Evolutionary conservation across 1,140 invertebrate genomes (phyloP).

Genomic region (Bombus impatiens): DNA sequence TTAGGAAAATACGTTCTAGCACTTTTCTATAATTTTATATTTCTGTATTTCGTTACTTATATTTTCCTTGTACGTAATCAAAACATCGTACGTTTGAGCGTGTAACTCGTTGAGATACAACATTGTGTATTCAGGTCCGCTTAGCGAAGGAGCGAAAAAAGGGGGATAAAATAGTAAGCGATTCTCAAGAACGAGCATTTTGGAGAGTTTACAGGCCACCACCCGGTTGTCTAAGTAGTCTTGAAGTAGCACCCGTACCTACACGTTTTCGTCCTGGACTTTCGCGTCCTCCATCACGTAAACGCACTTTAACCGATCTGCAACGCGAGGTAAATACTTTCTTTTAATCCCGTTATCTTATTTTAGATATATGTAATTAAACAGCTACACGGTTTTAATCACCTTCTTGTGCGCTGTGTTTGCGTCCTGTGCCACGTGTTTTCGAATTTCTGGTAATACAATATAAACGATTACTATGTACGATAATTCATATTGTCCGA

Average conservation of each 20-base stretch:
- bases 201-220: conserved; percentile 97
- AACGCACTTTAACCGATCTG: conserved; percentile 89
- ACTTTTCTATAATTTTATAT: neutral
- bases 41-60: neutral
- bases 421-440: too few species aligned
- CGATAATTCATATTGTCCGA: too few species aligned
- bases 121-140: conserved; percentile 85
- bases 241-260: conserved; percentile 93
- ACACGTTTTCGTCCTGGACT: conserved; percentile 86
- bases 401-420: neutral
- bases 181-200: conserved; percentile 98
- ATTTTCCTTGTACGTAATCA: neutral
- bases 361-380: neutral
- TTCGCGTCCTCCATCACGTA: conserved; percentile 83
- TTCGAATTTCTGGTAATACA: too few species aligned
- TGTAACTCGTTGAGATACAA: conserved; percentile 68
- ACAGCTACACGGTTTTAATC: neutral
- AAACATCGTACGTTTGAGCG: conserved; percentile 51
- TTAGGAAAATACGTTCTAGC: too few species aligned
- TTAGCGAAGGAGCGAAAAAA: conserved; percentile 96
- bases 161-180: conserved; percentile 96
- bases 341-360: neutral
- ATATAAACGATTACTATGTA: too few species aligned
- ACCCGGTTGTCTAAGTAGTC: conserved; percentile 90
- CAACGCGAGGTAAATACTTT: conserved; percentile 87